Evolutionary conservation across 2,113 vertebrate genomes (phyloP), one percentile per base, ranked within the genome.

Genomic region (Sebastes fasciatus): DNA sequence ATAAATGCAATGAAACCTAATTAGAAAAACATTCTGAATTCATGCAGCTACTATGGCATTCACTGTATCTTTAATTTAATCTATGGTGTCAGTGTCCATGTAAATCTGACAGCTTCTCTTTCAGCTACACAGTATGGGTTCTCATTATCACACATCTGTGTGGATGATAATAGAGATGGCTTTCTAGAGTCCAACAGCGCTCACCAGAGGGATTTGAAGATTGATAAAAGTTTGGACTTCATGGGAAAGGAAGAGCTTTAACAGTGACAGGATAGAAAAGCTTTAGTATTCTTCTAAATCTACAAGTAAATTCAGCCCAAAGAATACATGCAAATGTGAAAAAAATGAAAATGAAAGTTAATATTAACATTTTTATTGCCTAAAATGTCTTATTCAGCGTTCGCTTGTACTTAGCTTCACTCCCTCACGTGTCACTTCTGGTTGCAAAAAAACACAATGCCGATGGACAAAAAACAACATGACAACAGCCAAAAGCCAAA

Each of bases 81-180:
- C 65, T 65, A 10, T 12, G 34, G 55, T 40, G 62, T 71, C 52
- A 40, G 49, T 48, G 55, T 79, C 75, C 21, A 63, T 73, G 69
- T 67, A 65, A 73, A 85, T 83, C 52, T 79, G 80, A 85, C 82
- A 61, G 68, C 23, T 49, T 66, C 58, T 73, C 60, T 73, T 65
- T 87, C 84, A 64, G 74, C 16, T 17, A 3, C 86, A 87, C 84
- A 42, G 83, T 77, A 40, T 69, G 90, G 51, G 0, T 80, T 88
- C 86, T 94, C 80, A 83, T 94, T 88, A 94, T 71, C 61, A 61
- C 81, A 13, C 5, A 55, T 74, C 83, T 72, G 51, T 55, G 54
- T 26, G 62, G 70, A 67, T 12, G 14, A 21, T 26, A 19, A 68
- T n/a, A 68, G 46, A 75, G 83, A 5, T 45, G 65, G 21, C 63